A percentile compares a stretch with the other conserved stretches of the same genome.
Evolutionary conservation across 30 jellyfish, hydroid and myxozoan species (phyloP).

Genomic region (Sanderia malayensis): DNA sequence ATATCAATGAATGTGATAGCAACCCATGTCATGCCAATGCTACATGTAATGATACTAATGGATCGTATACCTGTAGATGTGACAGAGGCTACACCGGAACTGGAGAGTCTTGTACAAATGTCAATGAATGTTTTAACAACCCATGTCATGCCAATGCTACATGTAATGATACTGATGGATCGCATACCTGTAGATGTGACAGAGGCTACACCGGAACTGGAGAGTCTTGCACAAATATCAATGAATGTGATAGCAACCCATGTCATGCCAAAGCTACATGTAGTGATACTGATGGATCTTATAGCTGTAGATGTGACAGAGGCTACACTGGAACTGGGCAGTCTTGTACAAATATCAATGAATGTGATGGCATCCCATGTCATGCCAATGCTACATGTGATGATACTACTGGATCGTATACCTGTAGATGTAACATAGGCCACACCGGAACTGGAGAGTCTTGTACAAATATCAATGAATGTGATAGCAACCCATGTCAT

Average conservation of each 20-base stretch:
- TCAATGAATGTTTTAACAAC: neutral
- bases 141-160: neutral
- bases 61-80: slow-evolving; percentile 12
- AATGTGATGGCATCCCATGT: neutral
- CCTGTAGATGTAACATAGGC: slow-evolving; percentile 20
- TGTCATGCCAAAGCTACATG: neutral
- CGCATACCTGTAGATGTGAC: slow-evolving; percentile 28
- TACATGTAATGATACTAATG: slow-evolving; percentile 7
- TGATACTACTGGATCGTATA: neutral
- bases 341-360: slow-evolving; percentile 11
- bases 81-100: slow-evolving; percentile 15
- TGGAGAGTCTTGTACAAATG: slow-evolving; percentile 12
- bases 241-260: neutral
- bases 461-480: slow-evolving; percentile 15
- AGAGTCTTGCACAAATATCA: neutral
- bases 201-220: slow-evolving; percentile 30
- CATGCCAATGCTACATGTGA: neutral
- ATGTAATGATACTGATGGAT: slow-evolving; percentile 4
- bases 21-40: slow-evolving; percentile 10
- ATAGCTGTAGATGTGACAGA: slow-evolving; percentile 2
- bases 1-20: neutral
- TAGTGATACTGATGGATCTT: neutral
- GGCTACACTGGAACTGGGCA: slow-evolving; percentile 23
- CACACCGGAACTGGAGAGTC: slow-evolving; percentile 9
- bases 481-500: slow-evolving; percentile 9